A percentile compares a stretch with the other conserved stretches of the same genome.
phyloP scores from a whole-genome alignment of 2,797 vertebrate species.

The Coendou prehensilis region DNA sequence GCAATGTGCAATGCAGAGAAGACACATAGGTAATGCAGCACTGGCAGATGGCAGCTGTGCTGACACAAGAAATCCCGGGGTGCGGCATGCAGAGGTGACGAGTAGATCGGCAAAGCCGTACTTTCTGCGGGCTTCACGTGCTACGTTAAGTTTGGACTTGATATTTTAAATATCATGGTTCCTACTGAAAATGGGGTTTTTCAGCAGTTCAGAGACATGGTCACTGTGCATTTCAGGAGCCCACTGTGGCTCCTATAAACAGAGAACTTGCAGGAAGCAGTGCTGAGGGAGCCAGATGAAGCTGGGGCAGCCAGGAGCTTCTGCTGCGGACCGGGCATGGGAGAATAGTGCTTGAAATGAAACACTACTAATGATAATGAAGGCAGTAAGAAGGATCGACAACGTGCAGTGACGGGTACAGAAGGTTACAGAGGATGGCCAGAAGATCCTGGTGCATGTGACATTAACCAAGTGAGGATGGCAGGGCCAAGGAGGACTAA shows the following conservation, averaged over 20 bases:
- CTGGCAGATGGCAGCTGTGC: rapidly evolving
- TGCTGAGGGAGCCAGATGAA: background rate
- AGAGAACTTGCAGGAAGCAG: background rate
- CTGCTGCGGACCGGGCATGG: too few relatives aligned
- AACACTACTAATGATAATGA: background rate
- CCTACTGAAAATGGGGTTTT: background rate
- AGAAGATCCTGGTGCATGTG: background rate
- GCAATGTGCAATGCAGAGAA: too few relatives aligned
- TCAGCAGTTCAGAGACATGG: background rate
- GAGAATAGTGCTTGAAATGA: background rate
- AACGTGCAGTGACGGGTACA: background rate
- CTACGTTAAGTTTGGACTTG: background rate
- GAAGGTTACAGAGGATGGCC: background rate
- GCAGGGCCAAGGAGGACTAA: too few relatives aligned
- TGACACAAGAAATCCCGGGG: background rate
- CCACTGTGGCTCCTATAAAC: background rate
- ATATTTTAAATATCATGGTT: background rate
- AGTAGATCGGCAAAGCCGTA: background rate
- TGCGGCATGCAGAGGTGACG: background rate
- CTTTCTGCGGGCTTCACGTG: background rate
- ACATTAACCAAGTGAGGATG: background rate
- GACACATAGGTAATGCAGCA: rapidly evolving
- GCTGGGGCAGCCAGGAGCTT: background rate
- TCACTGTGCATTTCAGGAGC: background rate
- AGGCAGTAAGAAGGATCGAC: too few relatives aligned